Evolutionary conservation across 2,888 invertebrate genomes (phyloP).

Genomic region (Eumerus sabulonum): DNA sequence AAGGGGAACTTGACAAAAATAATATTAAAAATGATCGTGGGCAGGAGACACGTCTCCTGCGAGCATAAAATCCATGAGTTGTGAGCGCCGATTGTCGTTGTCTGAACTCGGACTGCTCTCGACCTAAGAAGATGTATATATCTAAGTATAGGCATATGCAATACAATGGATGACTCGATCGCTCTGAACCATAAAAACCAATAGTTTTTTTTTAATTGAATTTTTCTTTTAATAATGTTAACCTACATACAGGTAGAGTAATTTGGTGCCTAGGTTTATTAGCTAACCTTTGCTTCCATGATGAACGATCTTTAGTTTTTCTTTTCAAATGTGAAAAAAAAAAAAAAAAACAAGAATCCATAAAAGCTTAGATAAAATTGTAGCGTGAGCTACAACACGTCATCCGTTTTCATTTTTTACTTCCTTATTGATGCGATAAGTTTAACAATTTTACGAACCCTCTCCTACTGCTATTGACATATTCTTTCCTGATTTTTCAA

Average conservation of each 20-base stretch:
- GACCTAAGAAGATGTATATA: neutral
- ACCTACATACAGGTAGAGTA: too few relatives aligned
- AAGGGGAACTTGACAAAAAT: constrained; percentile 6
- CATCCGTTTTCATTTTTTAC: constrained; percentile 12
- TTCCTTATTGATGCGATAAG: constrained; percentile 46
- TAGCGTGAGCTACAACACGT: constrained; percentile 1
- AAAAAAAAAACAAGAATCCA: too few relatives aligned
- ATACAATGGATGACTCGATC: too few relatives aligned
- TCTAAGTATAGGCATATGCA: neutral
- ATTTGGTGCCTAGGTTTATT: too few relatives aligned
- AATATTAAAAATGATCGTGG: constrained; percentile 50
- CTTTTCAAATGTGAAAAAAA: neutral
- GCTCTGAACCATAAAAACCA: neutral
- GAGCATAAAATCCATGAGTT: constrained; percentile 50
- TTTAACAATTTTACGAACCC: constrained; percentile 6
- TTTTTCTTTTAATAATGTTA: too few relatives aligned
- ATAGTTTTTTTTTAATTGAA: too few relatives aligned
- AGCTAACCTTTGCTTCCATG: constrained; percentile 6
- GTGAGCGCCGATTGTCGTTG: neutral
- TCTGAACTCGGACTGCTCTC: too few relatives aligned
- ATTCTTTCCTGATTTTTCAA: neutral
- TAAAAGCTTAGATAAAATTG: neutral
- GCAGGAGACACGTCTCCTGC: constrained; percentile 51
- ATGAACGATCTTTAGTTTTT: too few relatives aligned
- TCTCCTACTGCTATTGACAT: too few relatives aligned